Base-by-base conservation (phyloP, 2,888 invertebrate species). In the Euphydryas editha region DNA sequence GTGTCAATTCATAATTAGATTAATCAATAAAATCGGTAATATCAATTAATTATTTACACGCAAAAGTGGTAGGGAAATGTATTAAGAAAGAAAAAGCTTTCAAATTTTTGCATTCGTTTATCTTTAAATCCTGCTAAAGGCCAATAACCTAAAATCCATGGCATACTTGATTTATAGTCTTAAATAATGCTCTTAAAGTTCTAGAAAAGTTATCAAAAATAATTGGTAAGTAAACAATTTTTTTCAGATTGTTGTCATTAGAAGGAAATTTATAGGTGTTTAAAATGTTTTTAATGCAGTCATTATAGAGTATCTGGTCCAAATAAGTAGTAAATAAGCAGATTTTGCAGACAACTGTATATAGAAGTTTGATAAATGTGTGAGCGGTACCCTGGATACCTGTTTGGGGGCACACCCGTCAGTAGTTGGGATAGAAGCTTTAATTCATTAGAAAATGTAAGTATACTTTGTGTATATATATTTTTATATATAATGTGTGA, bases 391-490 rank as follows among this genome's bases (percentile, higher is more conserved):
- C 90, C 90, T 1, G 90, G 90, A 21, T 92, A 88, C 76, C 76
- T 90, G 78, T 91, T 86, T 65, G 89, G 92, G 47, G 92, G 92
- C 58, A 90, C 91, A 75, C 92, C 92, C 72, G 90, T 91, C 81
- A 91, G 90, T 75, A 91, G 92, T 80, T 92, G 92, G 92, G 92
- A 92, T 80, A 84, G 91, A 81, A 80, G 90, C 73, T 91, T 85
- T 77, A 87, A 87, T 77, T 82, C 87, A 30, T 73, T 92, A 80
- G 92, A 92, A 79, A 92, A 92, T 87, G 92, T 92, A 68, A 92
- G 92, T 91, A 78, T 44, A 21, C 39, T 72, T 61, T 24, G 8
- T 24, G 54, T 44, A 30, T 36, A 20, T 24, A n/a, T 18, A 11
- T 47, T 0, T 46, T 17, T n/a, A 46, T 13, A 46, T 44, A 20